phyloP scores from a whole-genome alignment of 2,113 vertebrate species.

The Calonectris borealis region DNA sequence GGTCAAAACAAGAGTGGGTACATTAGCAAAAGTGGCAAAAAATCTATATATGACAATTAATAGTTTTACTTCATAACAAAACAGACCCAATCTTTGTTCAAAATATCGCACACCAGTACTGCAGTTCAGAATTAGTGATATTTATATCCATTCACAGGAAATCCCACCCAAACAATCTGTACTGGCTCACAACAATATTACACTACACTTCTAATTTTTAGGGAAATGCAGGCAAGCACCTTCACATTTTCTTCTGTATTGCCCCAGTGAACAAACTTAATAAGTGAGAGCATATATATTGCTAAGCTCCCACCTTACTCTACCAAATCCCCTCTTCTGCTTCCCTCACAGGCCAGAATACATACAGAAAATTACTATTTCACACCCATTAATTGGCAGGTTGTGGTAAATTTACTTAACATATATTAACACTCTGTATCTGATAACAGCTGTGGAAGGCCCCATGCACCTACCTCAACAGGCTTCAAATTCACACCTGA shows the following conservation, averaged over 20 bases:
- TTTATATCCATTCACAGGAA: not conserved
- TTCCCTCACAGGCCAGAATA: not conserved
- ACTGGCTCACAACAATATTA: not conserved
- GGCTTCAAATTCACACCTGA: not conserved
- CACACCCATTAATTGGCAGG: not conserved
- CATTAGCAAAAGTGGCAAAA: not conserved
- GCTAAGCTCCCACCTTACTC: not conserved
- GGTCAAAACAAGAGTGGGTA: not conserved
- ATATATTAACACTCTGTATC: not conserved
- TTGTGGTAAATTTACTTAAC: not conserved
- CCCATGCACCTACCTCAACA: not conserved
- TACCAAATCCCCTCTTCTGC: not conserved
- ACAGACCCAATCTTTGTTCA: not conserved
- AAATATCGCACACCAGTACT: not conserved
- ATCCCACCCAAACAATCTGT: not conserved
- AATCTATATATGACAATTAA: not conserved
- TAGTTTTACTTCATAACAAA: not conserved
- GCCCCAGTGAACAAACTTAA: not conserved
- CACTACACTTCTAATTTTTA: not conserved
- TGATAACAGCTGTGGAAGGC: rapidly evolving
- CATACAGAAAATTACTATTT: not conserved
- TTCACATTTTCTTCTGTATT: rapidly evolving
- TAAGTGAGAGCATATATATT: not conserved
- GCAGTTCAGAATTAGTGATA: not conserved
- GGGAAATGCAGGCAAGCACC: not conserved